Conservation (phyloP, 2,113 vertebrate species). For the Pelobates fuscus region DNA sequence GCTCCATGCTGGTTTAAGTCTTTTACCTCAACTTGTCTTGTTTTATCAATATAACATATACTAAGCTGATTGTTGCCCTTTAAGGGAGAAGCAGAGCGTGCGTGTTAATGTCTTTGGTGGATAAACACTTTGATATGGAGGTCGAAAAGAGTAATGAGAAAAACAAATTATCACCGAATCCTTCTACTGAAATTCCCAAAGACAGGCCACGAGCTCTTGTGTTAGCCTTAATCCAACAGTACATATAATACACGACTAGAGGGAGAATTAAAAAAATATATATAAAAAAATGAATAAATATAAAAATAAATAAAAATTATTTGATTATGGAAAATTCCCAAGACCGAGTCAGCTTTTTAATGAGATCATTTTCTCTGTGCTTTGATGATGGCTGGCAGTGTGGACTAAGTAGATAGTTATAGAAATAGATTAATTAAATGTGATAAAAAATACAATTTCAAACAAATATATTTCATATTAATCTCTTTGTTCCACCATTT, state of each 20-base stretch:
- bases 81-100: not conserved
- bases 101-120: not conserved
- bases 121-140: not conserved
- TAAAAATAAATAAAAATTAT: not conserved
- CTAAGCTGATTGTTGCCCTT: not conserved
- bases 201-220: not conserved
- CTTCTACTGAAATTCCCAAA: not conserved
- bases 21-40: too few relatives aligned
- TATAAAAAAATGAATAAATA: not conserved
- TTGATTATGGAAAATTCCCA: constrained; percentile 26
- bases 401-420: constrained; percentile 1
- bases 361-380: constrained; percentile 19
- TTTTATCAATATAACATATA: too few relatives aligned
- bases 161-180: not conserved
- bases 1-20: too few relatives aligned
- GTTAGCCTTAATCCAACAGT: not conserved
- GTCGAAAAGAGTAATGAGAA: not conserved
- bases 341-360: constrained; percentile 12
- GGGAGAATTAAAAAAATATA: not conserved
- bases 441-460: constrained; percentile 28
- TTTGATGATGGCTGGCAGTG: constrained; percentile 22
- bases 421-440: constrained; percentile 39
- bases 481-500: not conserved
- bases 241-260: not conserved
- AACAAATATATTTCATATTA: constrained; percentile 1